Conservation (phyloP, 2,888 invertebrate genomes). For the Tetramorium bicarinatum region DNA sequence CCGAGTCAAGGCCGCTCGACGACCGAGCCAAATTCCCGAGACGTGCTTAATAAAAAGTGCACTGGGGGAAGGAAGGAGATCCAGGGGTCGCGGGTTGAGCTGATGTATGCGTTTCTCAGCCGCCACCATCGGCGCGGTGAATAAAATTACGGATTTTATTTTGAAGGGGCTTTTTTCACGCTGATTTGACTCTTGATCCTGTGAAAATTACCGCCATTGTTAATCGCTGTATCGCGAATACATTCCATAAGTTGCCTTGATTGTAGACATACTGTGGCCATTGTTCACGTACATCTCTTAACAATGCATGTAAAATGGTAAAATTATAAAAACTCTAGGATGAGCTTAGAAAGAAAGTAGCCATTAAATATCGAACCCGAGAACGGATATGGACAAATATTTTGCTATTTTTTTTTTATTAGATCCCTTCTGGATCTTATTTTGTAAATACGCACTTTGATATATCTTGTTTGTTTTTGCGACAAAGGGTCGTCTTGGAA, state of each 20-base stretch:
- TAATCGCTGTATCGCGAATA: conserved; percentile 4
- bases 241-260: background rate
- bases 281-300: background rate
- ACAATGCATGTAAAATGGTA: too few relatives aligned
- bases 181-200: conserved; percentile 9
- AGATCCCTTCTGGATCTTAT: too few relatives aligned
- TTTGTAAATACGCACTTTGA: too few relatives aligned
- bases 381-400: too few relatives aligned
- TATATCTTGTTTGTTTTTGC: too few relatives aligned
- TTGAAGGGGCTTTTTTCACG: background rate
- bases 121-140: conserved; percentile 19
- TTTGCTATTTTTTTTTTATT: too few relatives aligned
- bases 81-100: conserved; percentile 24
- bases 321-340: too few relatives aligned
- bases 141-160: conserved; percentile 7
- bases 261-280: background rate
- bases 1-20: conserved; percentile 69
- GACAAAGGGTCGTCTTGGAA: too few relatives aligned
- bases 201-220: conserved; percentile 12
- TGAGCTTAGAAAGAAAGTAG: too few relatives aligned
- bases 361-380: too few relatives aligned
- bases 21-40: conserved; percentile 61
- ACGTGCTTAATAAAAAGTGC: conserved; percentile 37
- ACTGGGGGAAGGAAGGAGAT: background rate
- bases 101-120: conserved; percentile 6